phyloP scores from a whole-genome alignment of 2,797 vertebrate genomes.

The Urophycis tenuis region DNA sequence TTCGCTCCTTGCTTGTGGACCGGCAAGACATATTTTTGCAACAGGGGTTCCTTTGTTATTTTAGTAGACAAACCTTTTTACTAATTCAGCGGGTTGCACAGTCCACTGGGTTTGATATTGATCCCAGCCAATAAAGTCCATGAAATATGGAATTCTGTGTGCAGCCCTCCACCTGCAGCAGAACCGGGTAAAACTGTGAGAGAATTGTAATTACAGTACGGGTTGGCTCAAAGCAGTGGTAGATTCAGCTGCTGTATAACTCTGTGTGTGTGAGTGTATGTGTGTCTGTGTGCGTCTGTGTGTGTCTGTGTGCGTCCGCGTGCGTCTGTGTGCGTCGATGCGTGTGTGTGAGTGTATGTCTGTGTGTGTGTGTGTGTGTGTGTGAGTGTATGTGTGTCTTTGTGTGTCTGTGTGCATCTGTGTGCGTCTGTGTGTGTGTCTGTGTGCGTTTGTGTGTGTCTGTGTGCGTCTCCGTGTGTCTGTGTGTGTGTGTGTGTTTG shows the following conservation, averaged over 20 bases:
- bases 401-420: too few species aligned
- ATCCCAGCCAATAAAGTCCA: background rate
- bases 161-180: background rate
- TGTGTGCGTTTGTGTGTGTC: too few species aligned
- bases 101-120: background rate
- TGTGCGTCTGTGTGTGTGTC: too few species aligned
- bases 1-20: background rate
- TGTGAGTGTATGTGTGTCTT: background rate
- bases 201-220: background rate
- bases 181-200: background rate
- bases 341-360: background rate
- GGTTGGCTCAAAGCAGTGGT: background rate
- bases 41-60: background rate
- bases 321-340: too few species aligned
- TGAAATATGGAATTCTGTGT: background rate
- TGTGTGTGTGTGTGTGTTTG: background rate
- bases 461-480: background rate
- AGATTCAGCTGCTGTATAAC: background rate
- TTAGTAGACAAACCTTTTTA: background rate
- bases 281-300: too few species aligned
- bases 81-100: background rate
- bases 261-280: background rate
- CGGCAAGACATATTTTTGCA: background rate
- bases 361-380: background rate
- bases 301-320: too few species aligned